A percentile compares a stretch with the other conserved stretches of the same genome.
Evolutionary conservation across 2,888 invertebrate genomes (phyloP).

Genomic region (Chelonus formosanus): DNA sequence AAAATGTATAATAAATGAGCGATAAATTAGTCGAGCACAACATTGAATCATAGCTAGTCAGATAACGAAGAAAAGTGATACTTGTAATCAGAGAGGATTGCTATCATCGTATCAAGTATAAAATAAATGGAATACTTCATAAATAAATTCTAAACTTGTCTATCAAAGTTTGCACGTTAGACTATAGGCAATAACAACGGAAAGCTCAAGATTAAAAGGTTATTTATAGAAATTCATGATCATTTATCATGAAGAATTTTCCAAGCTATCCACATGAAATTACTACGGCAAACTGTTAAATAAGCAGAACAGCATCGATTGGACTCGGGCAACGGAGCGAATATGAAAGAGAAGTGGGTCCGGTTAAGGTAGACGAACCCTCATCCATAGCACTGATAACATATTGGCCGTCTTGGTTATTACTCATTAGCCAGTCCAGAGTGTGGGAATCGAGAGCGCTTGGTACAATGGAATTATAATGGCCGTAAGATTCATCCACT

Average conservation of each 20-base stretch:
- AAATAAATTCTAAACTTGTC: slow-evolving; percentile 7
- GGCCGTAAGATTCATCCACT: slow-evolving; percentile 18
- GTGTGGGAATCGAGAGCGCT: slow-evolving; percentile 30
- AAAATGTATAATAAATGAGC: slow-evolving; percentile 23
- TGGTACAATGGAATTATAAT: slow-evolving; percentile 28
- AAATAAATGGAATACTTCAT: slow-evolving; percentile 8
- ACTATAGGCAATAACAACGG: background rate
- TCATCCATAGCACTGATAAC: slow-evolving; percentile 25
- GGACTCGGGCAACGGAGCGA: slow-evolving; percentile 21
- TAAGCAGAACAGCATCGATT: slow-evolving; percentile 25
- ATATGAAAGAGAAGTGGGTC: slow-evolving; percentile 14
- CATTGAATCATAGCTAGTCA: slow-evolving; percentile 20
- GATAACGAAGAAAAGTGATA: slow-evolving; percentile 27
- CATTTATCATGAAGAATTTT: no score
- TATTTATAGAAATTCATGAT: no score
- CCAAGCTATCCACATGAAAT: slow-evolving; percentile 2
- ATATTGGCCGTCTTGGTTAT: slow-evolving; percentile 29
- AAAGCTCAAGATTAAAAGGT: background rate
- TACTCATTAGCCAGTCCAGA: slow-evolving; percentile 25
- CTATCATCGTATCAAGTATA: slow-evolving; percentile 11
- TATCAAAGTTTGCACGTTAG: background rate
- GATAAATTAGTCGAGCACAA: slow-evolving; percentile 23
- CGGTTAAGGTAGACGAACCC: slow-evolving; percentile 5
- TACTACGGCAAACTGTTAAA: slow-evolving; percentile 8
- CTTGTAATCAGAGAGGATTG: slow-evolving; percentile 26